A percentile compares a stretch with the other conserved stretches of the same genome.
These are phyloP conservation scores for Thereva unica DNA, from an alignment of 2,888 invertebrate species.

Conservation along the genomic window DNA sequence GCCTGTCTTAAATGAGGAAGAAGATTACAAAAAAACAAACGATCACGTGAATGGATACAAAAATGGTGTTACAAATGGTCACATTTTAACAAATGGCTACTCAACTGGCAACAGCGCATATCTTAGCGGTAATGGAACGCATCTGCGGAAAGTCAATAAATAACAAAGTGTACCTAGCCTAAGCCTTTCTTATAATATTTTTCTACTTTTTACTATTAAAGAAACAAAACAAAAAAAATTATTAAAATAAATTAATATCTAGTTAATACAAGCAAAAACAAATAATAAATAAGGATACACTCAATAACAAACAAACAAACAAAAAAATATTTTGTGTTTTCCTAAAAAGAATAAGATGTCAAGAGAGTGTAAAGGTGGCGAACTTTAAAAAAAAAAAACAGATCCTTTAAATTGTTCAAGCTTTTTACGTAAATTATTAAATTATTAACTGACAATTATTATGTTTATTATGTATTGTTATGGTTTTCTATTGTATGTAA, in stretches of 20 bases:
- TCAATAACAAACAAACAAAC: too few relatives aligned
- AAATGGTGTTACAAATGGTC: constrained; percentile 49
- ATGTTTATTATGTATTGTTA: neutral
- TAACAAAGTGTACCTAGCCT: constrained; percentile 48
- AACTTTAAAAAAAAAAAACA: constrained; percentile 10
- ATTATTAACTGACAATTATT: constrained; percentile 12
- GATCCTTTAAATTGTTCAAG: constrained; percentile 1
- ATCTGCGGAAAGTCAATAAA: constrained; percentile 57
- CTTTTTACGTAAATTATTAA: constrained; percentile 23
- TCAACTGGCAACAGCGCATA: constrained; percentile 53
- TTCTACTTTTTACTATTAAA: constrained; percentile 21
- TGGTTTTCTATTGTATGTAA: too few relatives aligned
- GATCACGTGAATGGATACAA: constrained; percentile 52
- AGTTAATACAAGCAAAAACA: neutral
- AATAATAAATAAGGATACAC: too few relatives aligned
- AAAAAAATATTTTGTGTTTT: too few relatives aligned
- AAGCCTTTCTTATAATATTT: constrained; percentile 5
- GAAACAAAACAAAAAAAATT: neutral
- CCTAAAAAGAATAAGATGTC: too few relatives aligned
- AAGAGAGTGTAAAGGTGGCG: too few relatives aligned
- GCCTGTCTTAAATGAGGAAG: constrained; percentile 68
- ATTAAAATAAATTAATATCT: constrained; percentile 10
- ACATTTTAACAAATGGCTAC: constrained; percentile 53
- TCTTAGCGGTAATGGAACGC: constrained; percentile 51
- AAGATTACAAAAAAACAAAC: constrained; percentile 50